Evolutionary conservation across 2,113 vertebrate species (phyloP), one percentile per base, ranked within the genome.

Genomic region (Syngnathoides biaculeatus): DNA sequence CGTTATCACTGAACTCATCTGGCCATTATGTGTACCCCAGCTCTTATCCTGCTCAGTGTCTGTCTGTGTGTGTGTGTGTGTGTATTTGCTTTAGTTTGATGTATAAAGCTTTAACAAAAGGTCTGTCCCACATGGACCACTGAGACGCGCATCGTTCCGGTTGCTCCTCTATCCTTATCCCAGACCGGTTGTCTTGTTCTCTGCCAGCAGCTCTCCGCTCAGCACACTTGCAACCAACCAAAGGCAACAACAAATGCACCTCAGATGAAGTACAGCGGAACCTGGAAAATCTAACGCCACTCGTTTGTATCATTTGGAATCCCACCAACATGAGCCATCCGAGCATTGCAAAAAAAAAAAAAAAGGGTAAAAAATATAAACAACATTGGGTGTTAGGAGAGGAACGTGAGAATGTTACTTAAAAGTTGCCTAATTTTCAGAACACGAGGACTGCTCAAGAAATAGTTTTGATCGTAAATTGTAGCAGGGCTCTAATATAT

Each of bases 141-240:
- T 73, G 69, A 40, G 71, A 67, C 45, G 65, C 19, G 79, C 72
- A 79, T 84, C 78, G 79, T 84, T 84, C 72, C 14, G 61, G 68
- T 71, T 66, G 57, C 65, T 67, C 60, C 70, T 22, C 55, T 76
- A 45, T 64, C 1, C 59, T 66, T 53, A 59, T 82, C 65, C 70
- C 73, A 78, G 70, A 67, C 67, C 68, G 64, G 43, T 53, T 52
- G 42, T 65, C 43, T 64, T 71, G 43, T 39, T 56, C 79, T 80
- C 74, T 50, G 65, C 68, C 30, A 65, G 69, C 63, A 35, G 22
- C 53, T 72, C 35, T 57, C 71, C 66, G 17, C 69, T 71, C 61
- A 35, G 22, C 14, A 1, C 60, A 52, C 52, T 26, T 50, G 56
- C 20, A 38, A 45, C 48, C 48, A 20, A 39, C 38, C 60, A 50